A percentile compares a stretch with the other conserved stretches of the same genome.
These are phyloP conservation scores for Caenorhabditis inopinata DNA, from an alignment of 1,140 invertebrate species.

Conservation along the genomic window DNA sequence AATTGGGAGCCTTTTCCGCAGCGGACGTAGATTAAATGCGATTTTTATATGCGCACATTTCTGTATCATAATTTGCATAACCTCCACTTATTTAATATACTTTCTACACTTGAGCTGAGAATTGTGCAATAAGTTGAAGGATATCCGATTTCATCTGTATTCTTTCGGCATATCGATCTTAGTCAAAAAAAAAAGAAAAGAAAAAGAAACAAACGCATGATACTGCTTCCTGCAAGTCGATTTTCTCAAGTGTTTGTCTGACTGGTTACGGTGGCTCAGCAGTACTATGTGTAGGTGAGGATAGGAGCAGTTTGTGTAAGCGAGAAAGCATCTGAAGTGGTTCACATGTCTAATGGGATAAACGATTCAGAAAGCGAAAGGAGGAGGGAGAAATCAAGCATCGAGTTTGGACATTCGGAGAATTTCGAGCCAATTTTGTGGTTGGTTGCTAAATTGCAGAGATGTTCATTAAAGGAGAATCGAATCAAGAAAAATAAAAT, in stretches of 20 bases:
- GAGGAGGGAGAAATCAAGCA: neutral
- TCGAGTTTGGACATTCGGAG: neutral
- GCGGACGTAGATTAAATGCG: no score
- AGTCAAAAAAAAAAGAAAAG: neutral
- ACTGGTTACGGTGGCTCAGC: slow-evolving; percentile 13
- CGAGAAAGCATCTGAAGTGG: slow-evolving; percentile 4
- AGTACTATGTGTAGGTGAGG: neutral
- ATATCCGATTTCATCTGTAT: neutral
- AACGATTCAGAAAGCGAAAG: neutral
- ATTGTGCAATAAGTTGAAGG: neutral
- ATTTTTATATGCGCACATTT: no score
- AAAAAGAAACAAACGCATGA: neutral
- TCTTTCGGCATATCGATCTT: slow-evolving; percentile 27
- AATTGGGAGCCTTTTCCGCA: no score
- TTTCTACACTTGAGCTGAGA: neutral
- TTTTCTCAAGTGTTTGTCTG: slow-evolving; percentile 7
- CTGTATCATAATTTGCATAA: neutral
- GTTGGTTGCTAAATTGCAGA: no score
- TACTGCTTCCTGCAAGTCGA: neutral
- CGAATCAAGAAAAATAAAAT: no score
- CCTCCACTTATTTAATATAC: neutral
- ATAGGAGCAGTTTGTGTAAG: slow-evolving; percentile 16
- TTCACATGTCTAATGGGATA: slow-evolving; percentile 26
- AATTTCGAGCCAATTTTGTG: no score
- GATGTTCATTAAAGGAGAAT: no score